Evolutionary conservation across 2,797 vertebrate genomes (phyloP).

Genomic region (Miichthys miiuy): DNA sequence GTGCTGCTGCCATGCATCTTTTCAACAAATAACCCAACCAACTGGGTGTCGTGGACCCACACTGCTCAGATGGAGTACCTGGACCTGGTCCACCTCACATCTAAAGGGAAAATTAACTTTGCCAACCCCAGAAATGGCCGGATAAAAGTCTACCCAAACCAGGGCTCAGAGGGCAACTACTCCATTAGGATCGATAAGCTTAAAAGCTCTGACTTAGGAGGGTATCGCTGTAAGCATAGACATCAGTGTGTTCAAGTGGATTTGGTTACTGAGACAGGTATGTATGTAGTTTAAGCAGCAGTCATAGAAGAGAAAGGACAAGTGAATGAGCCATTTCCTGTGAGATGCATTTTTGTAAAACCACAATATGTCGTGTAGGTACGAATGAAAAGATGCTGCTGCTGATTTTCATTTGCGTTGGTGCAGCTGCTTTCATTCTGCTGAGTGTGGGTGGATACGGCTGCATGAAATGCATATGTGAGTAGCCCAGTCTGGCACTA

Average conservation of each 20-base stretch:
- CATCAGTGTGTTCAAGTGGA: constrained; percentile 33
- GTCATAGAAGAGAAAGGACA: neutral
- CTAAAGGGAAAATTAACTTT: constrained; percentile 31
- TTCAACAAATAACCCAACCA: accelerated
- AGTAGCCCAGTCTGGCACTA: constrained; percentile 21
- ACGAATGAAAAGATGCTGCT: accelerated
- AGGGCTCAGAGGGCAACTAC: constrained; percentile 52
- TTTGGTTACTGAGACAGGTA: constrained; percentile 33
- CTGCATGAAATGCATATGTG: constrained; percentile 36
- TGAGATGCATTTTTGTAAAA: constrained; percentile 28
- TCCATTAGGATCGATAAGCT: constrained; percentile 69
- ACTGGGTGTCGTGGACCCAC: constrained; percentile 53
- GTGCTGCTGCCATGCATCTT: constrained; percentile 66
- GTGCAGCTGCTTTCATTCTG: constrained; percentile 27
- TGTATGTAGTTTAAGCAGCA: neutral
- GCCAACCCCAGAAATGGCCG: constrained; percentile 51
- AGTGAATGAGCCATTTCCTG: constrained; percentile 57
- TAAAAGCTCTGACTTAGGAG: constrained; percentile 59
- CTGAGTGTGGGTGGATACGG: constrained; percentile 5
- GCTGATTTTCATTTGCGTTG: constrained; percentile 29
- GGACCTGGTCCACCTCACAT: constrained; percentile 37
- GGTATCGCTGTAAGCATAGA: constrained; percentile 50
- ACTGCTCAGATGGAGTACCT: accelerated
- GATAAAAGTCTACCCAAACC: constrained; percentile 66
- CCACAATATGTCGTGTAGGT: constrained; percentile 49